These are phyloP conservation scores for Caiman crocodilus DNA, from an alignment of 2,797 vertebrate genomes.

Conservation along the genomic window DNA sequence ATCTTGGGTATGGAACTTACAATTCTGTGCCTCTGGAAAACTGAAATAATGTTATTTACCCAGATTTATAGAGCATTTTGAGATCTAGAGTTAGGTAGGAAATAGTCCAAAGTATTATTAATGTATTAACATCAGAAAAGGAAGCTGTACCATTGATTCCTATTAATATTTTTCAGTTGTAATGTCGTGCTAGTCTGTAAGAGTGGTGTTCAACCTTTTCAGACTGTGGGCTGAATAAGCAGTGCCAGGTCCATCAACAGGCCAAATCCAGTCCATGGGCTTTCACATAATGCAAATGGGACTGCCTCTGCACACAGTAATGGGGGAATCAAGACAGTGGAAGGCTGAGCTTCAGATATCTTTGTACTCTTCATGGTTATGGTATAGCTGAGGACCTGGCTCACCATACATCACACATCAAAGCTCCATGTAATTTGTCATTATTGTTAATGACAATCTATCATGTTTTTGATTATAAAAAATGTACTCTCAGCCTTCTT, in stretches of 20 bases:
- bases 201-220: too few relatives aligned
- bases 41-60: not conserved
- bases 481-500: too few relatives aligned
- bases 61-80: not conserved
- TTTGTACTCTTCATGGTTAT: not conserved
- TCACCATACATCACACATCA: too few relatives aligned
- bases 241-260: too few relatives aligned
- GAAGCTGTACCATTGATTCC: not conserved
- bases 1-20: not conserved
- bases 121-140: not conserved
- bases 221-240: too few relatives aligned
- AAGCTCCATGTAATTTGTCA: too few relatives aligned
- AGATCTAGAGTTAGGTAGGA: not conserved
- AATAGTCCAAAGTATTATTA: not conserved
- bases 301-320: not conserved
- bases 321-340: not conserved
- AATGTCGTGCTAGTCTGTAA: not conserved
- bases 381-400: too few relatives aligned
- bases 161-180: not conserved
- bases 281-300: too few relatives aligned
- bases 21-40: not conserved
- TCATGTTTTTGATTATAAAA: too few relatives aligned
- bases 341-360: not conserved
- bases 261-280: too few relatives aligned
- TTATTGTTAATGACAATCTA: too few relatives aligned